Conservation (phyloP, 2,888 invertebrate genomes). For the Drosophila sordidula region DNA sequence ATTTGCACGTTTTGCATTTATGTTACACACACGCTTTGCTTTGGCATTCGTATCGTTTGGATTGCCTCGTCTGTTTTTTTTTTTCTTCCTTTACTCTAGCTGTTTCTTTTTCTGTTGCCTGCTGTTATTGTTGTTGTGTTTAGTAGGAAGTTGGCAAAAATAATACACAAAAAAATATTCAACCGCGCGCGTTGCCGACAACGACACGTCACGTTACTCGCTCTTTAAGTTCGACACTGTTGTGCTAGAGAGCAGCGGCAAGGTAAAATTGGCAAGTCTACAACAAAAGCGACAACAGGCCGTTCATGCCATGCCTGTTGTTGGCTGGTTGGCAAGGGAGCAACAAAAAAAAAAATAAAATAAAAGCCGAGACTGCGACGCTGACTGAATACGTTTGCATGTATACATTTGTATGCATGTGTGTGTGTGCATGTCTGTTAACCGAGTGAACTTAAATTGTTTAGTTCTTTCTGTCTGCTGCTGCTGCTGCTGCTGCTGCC, state of each 20-base stretch:
- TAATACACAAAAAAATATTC: constrained; percentile 55
- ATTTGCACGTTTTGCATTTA: constrained; percentile 60
- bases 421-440: constrained; percentile 51
- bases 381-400: constrained; percentile 31
- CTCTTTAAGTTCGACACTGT: constrained; percentile 78
- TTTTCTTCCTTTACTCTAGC: constrained; percentile 27
- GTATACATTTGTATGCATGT: constrained; percentile 19
- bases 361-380: constrained; percentile 24
- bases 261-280: constrained; percentile 72
- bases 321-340: constrained; percentile 22
- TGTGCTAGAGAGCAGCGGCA: constrained; percentile 65
- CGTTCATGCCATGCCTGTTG: background rate
- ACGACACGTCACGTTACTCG: constrained; percentile 80
- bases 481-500: constrained; percentile 25
- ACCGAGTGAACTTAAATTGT: constrained; percentile 78
- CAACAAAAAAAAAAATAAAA: background rate
- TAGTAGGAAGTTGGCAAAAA: constrained; percentile 68
- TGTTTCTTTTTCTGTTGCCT: constrained; percentile 14
- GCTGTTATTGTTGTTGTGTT: constrained; percentile 43
- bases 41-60: constrained; percentile 47
- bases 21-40: constrained; percentile 52
- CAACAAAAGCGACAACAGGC: constrained; percentile 55
- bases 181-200: constrained; percentile 58
- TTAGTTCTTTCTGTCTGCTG: constrained; percentile 50
- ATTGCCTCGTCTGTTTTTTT: constrained; percentile 26